Conservation (phyloP, 2,888 invertebrate species). For the Podabrus alpinus region DNA sequence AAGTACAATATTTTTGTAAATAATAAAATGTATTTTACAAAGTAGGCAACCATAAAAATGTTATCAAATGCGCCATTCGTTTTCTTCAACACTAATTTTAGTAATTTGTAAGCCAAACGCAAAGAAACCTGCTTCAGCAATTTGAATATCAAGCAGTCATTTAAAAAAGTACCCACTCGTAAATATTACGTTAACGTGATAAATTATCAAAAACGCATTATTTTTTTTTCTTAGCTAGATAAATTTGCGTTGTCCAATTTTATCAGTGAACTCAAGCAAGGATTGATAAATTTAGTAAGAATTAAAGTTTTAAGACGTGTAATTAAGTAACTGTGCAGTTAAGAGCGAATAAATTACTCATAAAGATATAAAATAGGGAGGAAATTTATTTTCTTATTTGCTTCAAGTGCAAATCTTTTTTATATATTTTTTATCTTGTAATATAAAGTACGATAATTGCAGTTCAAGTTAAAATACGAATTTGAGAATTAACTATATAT, state of each 20-base stretch:
- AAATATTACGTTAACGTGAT: background rate
- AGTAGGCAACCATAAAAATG: background rate
- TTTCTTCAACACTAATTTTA: background rate
- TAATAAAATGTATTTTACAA: background rate
- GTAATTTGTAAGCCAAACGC: background rate
- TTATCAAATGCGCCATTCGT: background rate
- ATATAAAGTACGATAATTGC: too few species aligned
- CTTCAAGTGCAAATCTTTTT: background rate
- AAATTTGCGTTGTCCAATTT: background rate
- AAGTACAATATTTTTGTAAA: background rate
- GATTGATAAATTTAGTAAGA: constrained; percentile 1
- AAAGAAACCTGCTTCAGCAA: background rate
- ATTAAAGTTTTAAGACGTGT: constrained; percentile 2
- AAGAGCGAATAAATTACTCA: background rate
- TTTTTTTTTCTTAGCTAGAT: background rate
- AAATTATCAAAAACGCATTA: background rate
- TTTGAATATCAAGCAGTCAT: constrained; percentile 1
- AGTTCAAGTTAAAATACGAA: too few species aligned
- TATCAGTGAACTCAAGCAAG: background rate
- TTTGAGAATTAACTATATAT: too few species aligned
- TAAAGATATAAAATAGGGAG: background rate
- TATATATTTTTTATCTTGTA: background rate
- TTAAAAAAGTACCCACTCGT: background rate
- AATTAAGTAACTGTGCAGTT: background rate
- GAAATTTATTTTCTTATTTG: background rate